Percentiles rank a stretch among this genome's conserved stretches.
These are phyloP conservation scores for Larimichthys crocea DNA, from an alignment of 2,113 vertebrate species.

Conservation along the genomic window DNA sequence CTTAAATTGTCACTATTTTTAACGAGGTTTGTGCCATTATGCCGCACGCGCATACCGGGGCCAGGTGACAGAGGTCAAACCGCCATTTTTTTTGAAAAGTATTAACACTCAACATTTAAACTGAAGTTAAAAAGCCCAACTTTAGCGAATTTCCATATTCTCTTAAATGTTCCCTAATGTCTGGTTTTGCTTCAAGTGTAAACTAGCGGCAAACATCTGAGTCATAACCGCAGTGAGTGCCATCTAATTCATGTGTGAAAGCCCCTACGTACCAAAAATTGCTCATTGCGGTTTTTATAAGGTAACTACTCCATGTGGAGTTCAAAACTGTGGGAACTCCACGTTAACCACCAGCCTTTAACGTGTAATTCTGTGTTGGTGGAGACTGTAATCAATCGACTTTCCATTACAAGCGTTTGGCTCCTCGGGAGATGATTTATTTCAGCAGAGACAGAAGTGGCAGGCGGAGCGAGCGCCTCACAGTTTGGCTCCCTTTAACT, in stretches of 20 bases:
- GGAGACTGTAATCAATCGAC: constrained; percentile 75
- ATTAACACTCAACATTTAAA: not conserved
- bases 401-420: constrained; percentile 74
- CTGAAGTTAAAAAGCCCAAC: not conserved
- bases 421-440: constrained; percentile 67
- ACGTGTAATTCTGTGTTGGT: constrained; percentile 48
- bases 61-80: not conserved
- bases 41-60: no score
- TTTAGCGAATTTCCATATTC: not conserved
- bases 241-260: constrained; percentile 72
- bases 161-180: not conserved
- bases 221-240: constrained; percentile 72
- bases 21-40: not conserved
- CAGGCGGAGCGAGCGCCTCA: constrained; percentile 49
- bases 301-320: constrained; percentile 42
- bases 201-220: constrained; percentile 70
- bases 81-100: not conserved
- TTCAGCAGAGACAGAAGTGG: constrained; percentile 61
- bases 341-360: constrained; percentile 24
- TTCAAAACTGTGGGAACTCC: constrained; percentile 47
- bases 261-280: constrained; percentile 28
- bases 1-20: not conserved
- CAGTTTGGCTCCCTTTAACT: constrained; percentile 54
- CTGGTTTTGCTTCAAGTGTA: constrained; percentile 35
- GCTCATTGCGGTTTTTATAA: constrained; percentile 56